Conservation (phyloP, 1,140 invertebrate species). For the Lucilia cuprina region DNA sequence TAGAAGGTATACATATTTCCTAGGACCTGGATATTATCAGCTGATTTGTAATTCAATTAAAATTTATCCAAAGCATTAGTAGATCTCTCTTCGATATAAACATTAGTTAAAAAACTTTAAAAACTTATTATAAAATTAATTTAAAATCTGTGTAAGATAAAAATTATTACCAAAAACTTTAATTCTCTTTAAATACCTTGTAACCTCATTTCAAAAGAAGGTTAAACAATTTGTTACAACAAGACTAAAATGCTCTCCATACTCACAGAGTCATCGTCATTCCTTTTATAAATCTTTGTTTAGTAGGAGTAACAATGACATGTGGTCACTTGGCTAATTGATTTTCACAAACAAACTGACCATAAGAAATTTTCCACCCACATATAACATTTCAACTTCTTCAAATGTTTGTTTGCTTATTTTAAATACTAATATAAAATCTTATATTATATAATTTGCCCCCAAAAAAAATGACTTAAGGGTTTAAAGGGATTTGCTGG, state of each 20-base stretch:
- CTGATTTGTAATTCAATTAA: too few relatives aligned
- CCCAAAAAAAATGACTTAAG: neutral
- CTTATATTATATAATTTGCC: neutral
- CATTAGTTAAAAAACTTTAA: too few relatives aligned
- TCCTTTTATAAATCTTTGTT: neutral
- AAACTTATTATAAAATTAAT: too few relatives aligned
- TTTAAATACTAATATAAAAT: neutral
- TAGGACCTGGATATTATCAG: too few relatives aligned
- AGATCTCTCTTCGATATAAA: too few relatives aligned
- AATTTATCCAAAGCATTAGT: too few relatives aligned
- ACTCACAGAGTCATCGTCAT: neutral
- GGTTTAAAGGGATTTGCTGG: neutral
- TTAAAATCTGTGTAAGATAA: too few relatives aligned
- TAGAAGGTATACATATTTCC: too few relatives aligned
- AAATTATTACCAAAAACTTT: neutral
- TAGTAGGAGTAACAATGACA: neutral
- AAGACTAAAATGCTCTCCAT: neutral
- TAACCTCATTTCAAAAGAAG: neutral
- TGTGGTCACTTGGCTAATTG: slow-evolving; percentile 1
- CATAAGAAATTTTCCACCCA: neutral
- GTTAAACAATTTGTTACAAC: neutral
- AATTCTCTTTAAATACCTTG: neutral
- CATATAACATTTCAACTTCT: neutral
- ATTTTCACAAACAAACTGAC: neutral
- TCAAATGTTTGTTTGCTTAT: neutral